phyloP scores from a whole-genome alignment of 2,113 vertebrate species.

The Cynopterus brachyotis region DNA sequence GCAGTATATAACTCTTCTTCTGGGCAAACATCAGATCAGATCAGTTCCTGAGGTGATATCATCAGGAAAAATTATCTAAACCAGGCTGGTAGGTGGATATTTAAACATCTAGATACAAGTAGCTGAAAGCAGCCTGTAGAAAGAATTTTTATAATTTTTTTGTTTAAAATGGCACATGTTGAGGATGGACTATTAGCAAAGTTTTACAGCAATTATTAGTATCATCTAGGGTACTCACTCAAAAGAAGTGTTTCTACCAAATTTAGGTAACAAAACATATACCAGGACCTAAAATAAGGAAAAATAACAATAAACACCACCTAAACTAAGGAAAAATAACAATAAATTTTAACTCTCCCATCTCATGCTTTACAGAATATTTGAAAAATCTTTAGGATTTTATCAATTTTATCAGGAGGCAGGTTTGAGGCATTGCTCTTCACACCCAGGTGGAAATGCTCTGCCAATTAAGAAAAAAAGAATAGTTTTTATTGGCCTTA shows the following conservation, averaged over 20 bases:
- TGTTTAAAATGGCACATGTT: background rate
- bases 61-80: background rate
- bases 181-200: background rate
- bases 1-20: conserved; percentile 47
- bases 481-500: conserved; percentile 43
- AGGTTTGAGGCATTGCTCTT: conserved; percentile 63
- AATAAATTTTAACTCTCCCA: conserved; percentile 67
- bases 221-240: background rate
- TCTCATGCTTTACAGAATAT: conserved; percentile 71
- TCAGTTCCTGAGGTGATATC: background rate
- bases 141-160: conserved; percentile 35
- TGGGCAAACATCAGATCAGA: conserved; percentile 32
- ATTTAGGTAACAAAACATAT: conserved; percentile 66
- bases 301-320: background rate
- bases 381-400: conserved; percentile 74
- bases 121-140: background rate
- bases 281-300: background rate
- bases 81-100: background rate
- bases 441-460: conserved; percentile 23
- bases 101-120: background rate
- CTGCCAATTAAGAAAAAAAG: conserved; percentile 65
- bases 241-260: background rate
- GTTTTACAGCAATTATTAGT: background rate
- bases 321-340: background rate
- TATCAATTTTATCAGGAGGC: conserved; percentile 62